Conservation (phyloP, 1,140 invertebrate species). For the Telenomus remus region DNA sequence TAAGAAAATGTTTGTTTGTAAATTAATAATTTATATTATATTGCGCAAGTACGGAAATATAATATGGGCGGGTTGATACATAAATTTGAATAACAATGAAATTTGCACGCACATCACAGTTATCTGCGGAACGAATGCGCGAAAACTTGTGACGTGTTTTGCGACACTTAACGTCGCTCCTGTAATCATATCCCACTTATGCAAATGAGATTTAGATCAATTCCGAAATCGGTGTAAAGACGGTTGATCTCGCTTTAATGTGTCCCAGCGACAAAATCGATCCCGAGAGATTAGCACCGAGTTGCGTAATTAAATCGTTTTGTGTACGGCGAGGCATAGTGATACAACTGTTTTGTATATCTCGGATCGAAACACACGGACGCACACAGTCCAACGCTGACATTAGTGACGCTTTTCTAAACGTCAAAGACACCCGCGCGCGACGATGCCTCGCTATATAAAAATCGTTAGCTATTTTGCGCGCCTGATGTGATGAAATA, state of each 20-base stretch:
- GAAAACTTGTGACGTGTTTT: constrained; percentile 14
- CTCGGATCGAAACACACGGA: background rate
- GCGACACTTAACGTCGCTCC: constrained; percentile 6
- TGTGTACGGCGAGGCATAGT: constrained; percentile 1
- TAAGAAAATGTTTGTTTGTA: too few species aligned
- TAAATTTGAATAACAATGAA: too few species aligned
- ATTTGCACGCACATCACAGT: too few species aligned
- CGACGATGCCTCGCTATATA: constrained; percentile 51
- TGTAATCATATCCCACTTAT: constrained; percentile 30
- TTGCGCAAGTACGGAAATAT: too few species aligned
- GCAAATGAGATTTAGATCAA: constrained; percentile 37
- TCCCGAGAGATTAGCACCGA: constrained; percentile 49
- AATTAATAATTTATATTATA: too few species aligned
- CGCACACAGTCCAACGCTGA: constrained; percentile 19
- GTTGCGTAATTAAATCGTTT: constrained; percentile 37
- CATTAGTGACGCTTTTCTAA: constrained; percentile 56
- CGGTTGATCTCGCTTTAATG: constrained; percentile 69
- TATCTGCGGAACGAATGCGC: too few species aligned
- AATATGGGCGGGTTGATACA: too few species aligned
- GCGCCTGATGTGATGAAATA: too few species aligned
- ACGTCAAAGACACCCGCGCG: constrained; percentile 51
- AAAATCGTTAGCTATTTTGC: constrained; percentile 39
- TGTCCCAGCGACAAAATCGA: constrained; percentile 44
- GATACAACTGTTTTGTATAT: constrained; percentile 14
- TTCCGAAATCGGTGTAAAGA: constrained; percentile 44